These are phyloP conservation scores for Chascanopsetta lugubris DNA, from an alignment of 2,113 vertebrate species.

Conservation along the genomic window DNA sequence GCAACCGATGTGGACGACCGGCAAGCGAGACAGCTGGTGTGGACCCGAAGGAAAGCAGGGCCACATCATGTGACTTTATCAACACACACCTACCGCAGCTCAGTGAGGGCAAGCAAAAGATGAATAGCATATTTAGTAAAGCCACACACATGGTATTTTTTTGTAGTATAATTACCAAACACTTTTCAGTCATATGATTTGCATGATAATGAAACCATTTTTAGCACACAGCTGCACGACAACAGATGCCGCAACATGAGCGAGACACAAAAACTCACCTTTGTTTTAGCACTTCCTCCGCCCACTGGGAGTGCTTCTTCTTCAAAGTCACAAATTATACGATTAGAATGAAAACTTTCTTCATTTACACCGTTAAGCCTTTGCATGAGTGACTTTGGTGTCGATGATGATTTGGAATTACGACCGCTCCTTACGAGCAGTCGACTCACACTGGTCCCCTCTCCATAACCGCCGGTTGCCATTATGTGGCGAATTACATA, in stretches of 20 bases:
- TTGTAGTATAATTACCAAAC: too few species aligned
- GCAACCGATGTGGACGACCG: too few species aligned
- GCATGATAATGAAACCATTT: neutral
- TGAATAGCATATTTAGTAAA: neutral
- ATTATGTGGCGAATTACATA: neutral
- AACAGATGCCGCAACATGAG: neutral
- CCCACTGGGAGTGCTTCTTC: neutral
- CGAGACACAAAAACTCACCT: neutral
- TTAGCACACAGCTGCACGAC: neutral
- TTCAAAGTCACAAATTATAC: too few species aligned
- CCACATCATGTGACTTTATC: too few species aligned
- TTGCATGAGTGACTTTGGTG: neutral
- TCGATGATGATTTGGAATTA: neutral
- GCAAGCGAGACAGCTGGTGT: too few species aligned
- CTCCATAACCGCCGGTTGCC: neutral
- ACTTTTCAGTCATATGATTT: neutral
- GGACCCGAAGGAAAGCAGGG: too few species aligned
- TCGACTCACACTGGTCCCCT: neutral
- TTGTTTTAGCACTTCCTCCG: neutral
- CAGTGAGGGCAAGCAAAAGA: neutral
- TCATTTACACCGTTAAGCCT: neutral
- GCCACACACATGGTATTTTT: too few species aligned
- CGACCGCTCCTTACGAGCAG: neutral
- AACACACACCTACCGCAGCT: too few species aligned
- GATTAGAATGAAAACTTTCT: neutral